Conservation (phyloP, 2,888 invertebrate species). For the Xylota segnis region DNA sequence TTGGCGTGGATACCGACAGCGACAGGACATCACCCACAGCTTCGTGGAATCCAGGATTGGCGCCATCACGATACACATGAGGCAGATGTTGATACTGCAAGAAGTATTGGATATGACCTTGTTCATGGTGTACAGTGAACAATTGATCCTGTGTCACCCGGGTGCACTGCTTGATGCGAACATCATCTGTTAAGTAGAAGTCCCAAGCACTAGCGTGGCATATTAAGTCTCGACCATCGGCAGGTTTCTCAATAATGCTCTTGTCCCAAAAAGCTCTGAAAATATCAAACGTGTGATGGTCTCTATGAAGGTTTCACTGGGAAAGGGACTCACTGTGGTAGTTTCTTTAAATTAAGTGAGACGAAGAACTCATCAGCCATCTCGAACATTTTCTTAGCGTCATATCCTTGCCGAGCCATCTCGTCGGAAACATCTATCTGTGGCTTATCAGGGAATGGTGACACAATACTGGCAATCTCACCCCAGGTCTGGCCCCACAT, state of each 20-base stretch:
- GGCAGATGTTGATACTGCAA: conserved; percentile 88
- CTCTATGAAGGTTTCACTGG: not conserved
- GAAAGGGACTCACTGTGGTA: conserved; percentile 86
- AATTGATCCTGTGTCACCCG: conserved; percentile 86
- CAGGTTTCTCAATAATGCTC: conserved; percentile 93
- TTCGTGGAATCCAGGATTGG: conserved; percentile 89
- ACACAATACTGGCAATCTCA: conserved; percentile 85
- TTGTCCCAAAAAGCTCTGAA: conserved; percentile 91
- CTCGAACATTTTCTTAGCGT: conserved; percentile 91
- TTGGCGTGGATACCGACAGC: conserved; percentile 89
- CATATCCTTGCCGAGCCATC: conserved; percentile 91
- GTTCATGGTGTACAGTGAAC: conserved; percentile 88
- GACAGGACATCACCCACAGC: conserved; percentile 91
- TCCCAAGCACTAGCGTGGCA: conserved; percentile 97
- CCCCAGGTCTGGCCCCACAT: conserved; percentile 95
- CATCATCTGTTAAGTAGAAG: conserved; percentile 92
- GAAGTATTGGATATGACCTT: conserved; percentile 90
- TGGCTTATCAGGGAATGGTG: conserved; percentile 90
- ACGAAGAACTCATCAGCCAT: conserved; percentile 94
- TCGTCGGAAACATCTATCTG: conserved; percentile 90
- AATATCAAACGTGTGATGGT: not conserved
- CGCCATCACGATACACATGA: conserved; percentile 87
- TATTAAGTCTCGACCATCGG: conserved; percentile 89
- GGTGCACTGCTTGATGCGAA: conserved; percentile 89
- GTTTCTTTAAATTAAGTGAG: conserved; percentile 91